Evolutionary conservation across 2,888 invertebrate species (phyloP).

Genomic region (Dynastes maya): DNA sequence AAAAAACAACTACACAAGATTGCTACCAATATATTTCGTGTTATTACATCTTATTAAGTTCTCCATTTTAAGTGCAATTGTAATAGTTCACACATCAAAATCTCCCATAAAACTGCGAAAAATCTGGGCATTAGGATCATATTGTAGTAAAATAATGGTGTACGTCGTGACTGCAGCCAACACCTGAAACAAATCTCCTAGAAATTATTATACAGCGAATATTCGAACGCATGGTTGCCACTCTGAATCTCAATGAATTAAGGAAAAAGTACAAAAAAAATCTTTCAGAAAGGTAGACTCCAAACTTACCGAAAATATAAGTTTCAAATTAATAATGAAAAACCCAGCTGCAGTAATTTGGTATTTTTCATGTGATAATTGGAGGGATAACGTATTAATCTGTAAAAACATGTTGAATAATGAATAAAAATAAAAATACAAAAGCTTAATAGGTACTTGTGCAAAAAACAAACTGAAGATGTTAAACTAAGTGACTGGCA

Average conservation of each 20-base stretch:
- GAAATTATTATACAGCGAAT: too few relatives aligned
- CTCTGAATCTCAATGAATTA: too few relatives aligned
- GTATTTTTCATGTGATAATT: conserved; percentile 19
- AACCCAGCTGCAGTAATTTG: conserved; percentile 37
- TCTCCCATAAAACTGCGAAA: neutral
- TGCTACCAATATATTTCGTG: too few relatives aligned
- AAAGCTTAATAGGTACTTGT: too few relatives aligned
- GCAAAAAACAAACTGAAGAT: too few relatives aligned
- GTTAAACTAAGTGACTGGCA: too few relatives aligned
- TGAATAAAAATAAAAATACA: too few relatives aligned
- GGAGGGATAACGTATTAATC: conserved; percentile 26
- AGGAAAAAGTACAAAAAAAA: too few relatives aligned
- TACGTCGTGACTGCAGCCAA: conserved; percentile 10
- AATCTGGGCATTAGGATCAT: neutral
- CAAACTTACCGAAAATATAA: conserved; percentile 27
- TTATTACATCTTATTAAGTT: too few relatives aligned
- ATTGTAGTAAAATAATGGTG: conserved; percentile 1
- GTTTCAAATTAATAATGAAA: conserved; percentile 22
- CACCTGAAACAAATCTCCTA: neutral
- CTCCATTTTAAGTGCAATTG: too few relatives aligned
- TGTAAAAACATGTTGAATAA: neutral
- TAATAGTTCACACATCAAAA: neutral
- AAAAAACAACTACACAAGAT: too few relatives aligned
- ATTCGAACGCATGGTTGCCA: too few relatives aligned
- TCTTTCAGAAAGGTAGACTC: neutral